Conservation (phyloP, 23 tunicate genomes). For the Styela clava region DNA sequence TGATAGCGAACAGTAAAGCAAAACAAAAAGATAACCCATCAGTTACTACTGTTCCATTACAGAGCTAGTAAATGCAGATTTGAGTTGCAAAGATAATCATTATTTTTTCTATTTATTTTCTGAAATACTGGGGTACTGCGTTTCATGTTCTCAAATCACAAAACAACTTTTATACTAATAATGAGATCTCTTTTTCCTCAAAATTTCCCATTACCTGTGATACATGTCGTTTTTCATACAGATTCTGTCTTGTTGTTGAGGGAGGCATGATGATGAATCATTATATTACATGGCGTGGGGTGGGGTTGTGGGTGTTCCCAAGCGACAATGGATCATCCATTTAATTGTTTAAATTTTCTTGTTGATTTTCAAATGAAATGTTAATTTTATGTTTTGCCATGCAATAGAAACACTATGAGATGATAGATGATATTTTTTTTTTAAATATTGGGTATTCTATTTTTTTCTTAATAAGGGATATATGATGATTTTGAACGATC, state of each 20-base stretch:
- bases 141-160: background rate
- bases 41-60: conserved; percentile 15
- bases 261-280: no score
- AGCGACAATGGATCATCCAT: no score
- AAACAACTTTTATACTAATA: no score
- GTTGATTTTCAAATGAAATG: background rate
- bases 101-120: background rate
- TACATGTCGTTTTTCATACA: no score
- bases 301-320: no score
- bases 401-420: background rate
- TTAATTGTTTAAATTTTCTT: no score
- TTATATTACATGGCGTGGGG: no score
- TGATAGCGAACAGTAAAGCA: conserved; percentile 7
- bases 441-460: no score
- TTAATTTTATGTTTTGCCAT: background rate
- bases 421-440: background rate
- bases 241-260: no score
- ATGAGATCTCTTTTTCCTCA: background rate
- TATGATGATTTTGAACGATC: no score
- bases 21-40: conserved; percentile 15
- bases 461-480: no score
- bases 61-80: conserved; percentile 14
- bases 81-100: conserved; percentile 7
- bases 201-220: background rate
- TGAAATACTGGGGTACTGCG: background rate